phyloP scores from a whole-genome alignment of 2,888 invertebrate species.

The Coelinius sp. region DNA sequence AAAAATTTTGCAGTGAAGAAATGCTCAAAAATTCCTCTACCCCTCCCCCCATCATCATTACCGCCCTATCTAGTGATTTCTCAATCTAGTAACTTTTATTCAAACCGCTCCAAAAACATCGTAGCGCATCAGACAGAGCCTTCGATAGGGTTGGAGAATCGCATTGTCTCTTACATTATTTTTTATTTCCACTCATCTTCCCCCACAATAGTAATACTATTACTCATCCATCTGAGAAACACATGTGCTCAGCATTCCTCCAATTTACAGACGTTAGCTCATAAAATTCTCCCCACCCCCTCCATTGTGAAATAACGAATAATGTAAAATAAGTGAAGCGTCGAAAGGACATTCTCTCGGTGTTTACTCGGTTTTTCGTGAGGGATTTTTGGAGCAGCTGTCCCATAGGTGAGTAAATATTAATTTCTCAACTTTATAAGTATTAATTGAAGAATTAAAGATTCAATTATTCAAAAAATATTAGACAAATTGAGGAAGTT shows the following conservation, averaged over 20 bases:
- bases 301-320: slow-evolving; percentile 13
- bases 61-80: background rate
- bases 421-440: background rate
- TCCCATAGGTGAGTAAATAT: background rate
- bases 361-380: background rate
- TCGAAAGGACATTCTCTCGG: slow-evolving; percentile 7
- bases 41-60: background rate
- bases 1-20: no score
- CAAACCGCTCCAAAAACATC: background rate
- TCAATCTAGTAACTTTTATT: background rate
- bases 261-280: background rate
- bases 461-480: background rate
- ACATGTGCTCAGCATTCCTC: slow-evolving; percentile 11
- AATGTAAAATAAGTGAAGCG: background rate
- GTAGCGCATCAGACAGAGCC: background rate
- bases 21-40: no score
- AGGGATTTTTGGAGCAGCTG: background rate
- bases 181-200: background rate
- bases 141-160: background rate
- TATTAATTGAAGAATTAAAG: background rate
- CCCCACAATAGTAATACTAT: slow-evolving; percentile 14
- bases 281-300: no score
- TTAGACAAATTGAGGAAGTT: background rate
- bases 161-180: background rate
- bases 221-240: slow-evolving; percentile 20